Conservation (phyloP, 1,140 invertebrate genomes). For the Elymnias hypermnestra region DNA sequence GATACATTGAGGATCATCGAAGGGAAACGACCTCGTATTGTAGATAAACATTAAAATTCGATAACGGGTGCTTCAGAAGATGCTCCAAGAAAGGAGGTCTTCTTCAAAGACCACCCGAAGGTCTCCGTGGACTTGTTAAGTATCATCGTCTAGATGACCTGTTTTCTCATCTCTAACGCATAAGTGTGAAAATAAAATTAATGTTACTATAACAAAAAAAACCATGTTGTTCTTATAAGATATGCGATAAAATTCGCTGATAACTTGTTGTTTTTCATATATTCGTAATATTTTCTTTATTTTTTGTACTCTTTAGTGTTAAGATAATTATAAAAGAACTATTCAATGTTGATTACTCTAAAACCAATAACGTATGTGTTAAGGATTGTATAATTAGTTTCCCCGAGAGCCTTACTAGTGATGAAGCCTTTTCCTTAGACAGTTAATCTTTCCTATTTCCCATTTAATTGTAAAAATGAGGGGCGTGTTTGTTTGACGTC, state of each 20-base stretch:
- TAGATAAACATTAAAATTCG: slow-evolving; percentile 34
- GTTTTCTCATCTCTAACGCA: slow-evolving; percentile 53
- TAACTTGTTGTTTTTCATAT: slow-evolving; percentile 75
- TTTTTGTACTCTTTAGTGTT: slow-evolving; percentile 76
- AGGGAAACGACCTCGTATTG: slow-evolving; percentile 64
- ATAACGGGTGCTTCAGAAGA: slow-evolving; percentile 21
- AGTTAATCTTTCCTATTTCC: slow-evolving; percentile 44
- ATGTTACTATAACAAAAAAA: slow-evolving; percentile 70
- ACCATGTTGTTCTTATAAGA: slow-evolving; percentile 73
- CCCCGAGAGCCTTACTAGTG: slow-evolving; percentile 66
- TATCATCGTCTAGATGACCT: slow-evolving; percentile 32
- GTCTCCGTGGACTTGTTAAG: slow-evolving; percentile 27
- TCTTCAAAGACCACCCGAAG: slow-evolving; percentile 16
- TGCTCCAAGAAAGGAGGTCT: slow-evolving; percentile 18
- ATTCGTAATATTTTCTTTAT: slow-evolving; percentile 76
- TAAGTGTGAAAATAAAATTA: slow-evolving; percentile 59
- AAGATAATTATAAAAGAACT: slow-evolving; percentile 74
- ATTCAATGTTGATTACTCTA: slow-evolving; percentile 74
- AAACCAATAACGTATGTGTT: slow-evolving; percentile 69
- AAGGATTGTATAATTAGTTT: slow-evolving; percentile 68
- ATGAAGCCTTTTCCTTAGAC: slow-evolving; percentile 70
- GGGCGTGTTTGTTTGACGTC: slow-evolving; percentile 25
- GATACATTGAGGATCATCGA: slow-evolving; percentile 71
- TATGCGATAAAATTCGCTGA: slow-evolving; percentile 67
- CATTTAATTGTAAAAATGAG: slow-evolving; percentile 33